Conservation (phyloP, 2,888 invertebrate genomes). For the Clivina fossor region DNA sequence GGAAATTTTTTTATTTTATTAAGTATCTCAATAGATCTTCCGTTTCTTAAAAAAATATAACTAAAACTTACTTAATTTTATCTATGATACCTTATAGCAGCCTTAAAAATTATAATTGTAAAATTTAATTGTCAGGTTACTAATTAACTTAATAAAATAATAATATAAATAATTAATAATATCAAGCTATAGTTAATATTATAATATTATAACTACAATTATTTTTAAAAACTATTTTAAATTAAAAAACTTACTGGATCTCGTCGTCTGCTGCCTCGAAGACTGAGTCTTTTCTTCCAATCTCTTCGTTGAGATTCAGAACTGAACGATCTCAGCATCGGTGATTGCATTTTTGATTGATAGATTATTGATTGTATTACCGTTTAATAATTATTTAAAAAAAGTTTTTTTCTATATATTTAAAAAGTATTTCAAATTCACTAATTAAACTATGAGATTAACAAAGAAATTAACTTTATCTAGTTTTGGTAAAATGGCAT, state of each 20-base stretch:
- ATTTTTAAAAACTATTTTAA: not conserved
- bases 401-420: too few species aligned
- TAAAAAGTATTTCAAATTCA: too few species aligned
- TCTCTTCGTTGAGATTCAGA: slow-evolving; percentile 68
- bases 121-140: not conserved
- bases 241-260: slow-evolving; percentile 55
- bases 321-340: slow-evolving; percentile 67
- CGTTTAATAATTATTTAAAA: too few species aligned
- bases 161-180: not conserved
- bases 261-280: slow-evolving; percentile 68
- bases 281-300: slow-evolving; percentile 74
- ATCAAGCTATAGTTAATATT: not conserved
- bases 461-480: not conserved
- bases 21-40: not conserved
- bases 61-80: not conserved
- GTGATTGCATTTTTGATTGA: slow-evolving; percentile 43
- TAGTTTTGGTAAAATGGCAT: not conserved
- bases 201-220: not conserved
- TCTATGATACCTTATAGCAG: not conserved
- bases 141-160: not conserved
- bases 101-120: not conserved
- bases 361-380: too few species aligned
- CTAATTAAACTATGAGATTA: too few species aligned
- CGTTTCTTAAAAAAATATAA: not conserved
- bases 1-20: too few species aligned